A percentile compares a stretch with the other conserved stretches of the same genome.
Evolutionary conservation across 2,113 vertebrate genomes (phyloP).

Genomic region (Ailurus styani): DNA sequence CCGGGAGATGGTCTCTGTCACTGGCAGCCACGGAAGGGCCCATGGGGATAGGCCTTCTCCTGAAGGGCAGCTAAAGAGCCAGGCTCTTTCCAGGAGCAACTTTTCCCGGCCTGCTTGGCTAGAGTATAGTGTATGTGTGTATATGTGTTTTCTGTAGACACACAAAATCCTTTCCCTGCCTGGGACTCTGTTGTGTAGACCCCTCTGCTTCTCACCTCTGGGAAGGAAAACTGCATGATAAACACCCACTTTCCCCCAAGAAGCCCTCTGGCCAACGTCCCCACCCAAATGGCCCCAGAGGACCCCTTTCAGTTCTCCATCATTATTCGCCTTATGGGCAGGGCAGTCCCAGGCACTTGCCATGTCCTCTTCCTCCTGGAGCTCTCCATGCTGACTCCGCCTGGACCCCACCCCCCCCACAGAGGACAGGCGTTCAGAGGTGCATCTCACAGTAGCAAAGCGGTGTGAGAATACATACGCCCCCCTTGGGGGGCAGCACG

Average conservation of each 20-base stretch:
- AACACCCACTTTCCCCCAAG: not conserved
- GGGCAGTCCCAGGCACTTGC: not conserved
- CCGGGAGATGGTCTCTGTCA: not conserved
- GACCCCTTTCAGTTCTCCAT: not conserved
- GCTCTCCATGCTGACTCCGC: not conserved
- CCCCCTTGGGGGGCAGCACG: rapidly evolving
- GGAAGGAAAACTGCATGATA: not conserved
- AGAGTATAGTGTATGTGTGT: not conserved
- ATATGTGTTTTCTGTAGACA: not conserved
- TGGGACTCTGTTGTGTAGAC: not conserved
- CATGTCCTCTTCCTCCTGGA: not conserved
- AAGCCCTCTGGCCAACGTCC: not conserved
- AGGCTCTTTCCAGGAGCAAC: not conserved
- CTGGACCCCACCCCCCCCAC: not conserved
- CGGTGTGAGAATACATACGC: not conserved
- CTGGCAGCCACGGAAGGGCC: not conserved
- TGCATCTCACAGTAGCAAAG: not conserved
- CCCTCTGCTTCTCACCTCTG: not conserved
- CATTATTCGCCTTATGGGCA: not conserved
- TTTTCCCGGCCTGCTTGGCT: not conserved
- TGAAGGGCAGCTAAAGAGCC: not conserved
- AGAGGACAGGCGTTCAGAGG: not conserved
- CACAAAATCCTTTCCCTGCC: not conserved
- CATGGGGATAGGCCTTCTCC: not conserved
- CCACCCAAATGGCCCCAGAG: not conserved